A percentile compares a stretch with the other conserved stretches of the same genome.
Conservation (phyloP, 1,140 invertebrate genomes). For the Caenorhabditis latens region DNA sequence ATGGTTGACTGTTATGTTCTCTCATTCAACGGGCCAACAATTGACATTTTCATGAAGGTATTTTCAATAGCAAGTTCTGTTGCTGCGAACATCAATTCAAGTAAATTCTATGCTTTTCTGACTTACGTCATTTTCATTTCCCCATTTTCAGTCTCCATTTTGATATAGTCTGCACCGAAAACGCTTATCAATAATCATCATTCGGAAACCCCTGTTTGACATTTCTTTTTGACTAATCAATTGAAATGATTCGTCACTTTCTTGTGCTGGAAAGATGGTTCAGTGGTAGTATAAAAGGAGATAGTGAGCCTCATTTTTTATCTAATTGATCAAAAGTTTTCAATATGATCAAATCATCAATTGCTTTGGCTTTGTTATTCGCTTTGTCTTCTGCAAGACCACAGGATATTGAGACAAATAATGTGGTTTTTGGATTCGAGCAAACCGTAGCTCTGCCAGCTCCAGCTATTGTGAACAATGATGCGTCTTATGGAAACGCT, state of each 20-base stretch:
- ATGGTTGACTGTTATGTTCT: no score
- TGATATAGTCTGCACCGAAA: not conserved
- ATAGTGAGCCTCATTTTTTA: not conserved
- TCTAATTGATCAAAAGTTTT: not conserved
- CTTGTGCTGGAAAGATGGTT: not conserved
- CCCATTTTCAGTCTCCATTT: no score
- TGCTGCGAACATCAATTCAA: not conserved
- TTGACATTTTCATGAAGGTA: no score
- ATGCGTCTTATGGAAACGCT: conserved; percentile 30
- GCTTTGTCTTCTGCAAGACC: not conserved
- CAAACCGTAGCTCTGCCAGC: not conserved
- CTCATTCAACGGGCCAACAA: no score
- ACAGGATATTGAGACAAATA: not conserved
- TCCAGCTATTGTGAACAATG: conserved; percentile 40
- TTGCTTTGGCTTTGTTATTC: not conserved
- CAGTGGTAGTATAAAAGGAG: not conserved
- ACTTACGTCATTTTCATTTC: not conserved
- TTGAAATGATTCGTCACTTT: conserved; percentile 17
- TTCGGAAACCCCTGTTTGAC: conserved; percentile 38
- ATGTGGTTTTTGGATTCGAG: not conserved
- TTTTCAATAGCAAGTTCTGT: no score
- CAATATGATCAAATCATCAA: not conserved
- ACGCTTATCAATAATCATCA: conserved; percentile 22
- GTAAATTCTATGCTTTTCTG: not conserved
- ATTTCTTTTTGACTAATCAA: conserved; percentile 44